Base-by-base conservation (phyloP, 2,113 vertebrate genomes). In the Cephalopterus ornatus region DNA sequence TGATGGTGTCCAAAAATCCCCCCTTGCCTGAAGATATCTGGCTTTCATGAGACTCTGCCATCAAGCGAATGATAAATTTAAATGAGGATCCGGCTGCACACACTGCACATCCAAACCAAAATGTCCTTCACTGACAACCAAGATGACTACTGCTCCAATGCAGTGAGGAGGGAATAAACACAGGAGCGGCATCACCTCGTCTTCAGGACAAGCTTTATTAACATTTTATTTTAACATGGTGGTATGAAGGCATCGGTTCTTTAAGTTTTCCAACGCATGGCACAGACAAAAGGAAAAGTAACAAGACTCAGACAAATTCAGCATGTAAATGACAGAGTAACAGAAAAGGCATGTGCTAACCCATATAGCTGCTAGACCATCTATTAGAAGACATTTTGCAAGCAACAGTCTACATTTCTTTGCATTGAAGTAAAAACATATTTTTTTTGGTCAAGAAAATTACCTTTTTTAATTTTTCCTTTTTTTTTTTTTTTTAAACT, bases 131-230 rank as follows among this genome's bases (percentile, higher is more conserved):
- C 8, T 27, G 70, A 24, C 59, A 52, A 47, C 41, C 12, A 3
- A 47, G 94, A 62, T 4, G 3, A 26, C 5, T 4, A 23, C 47
- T 33, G 16, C 44, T 28, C 13, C 9, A 30, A 91, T 14, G 68
- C 5, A 39, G 61, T 67, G 78, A 78, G 56, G 58, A 59, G 30
- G 20, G 19, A 71, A 85, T 2, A 73, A 96, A 86, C 73, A 91
- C 73, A 86, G 3, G 8, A 61, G 52, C 5, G 13, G 46, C 83
- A 91, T 32, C 2, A 5, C 26, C 52, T 96, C 32, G 11, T 96
- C 72, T 91, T 97, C 95, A 82, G 97, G 97, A 97, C 67, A 92
- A 97, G 91, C 96, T 98, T 98, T 98, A 98, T 98, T 98, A 96
- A 94, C 14, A 13, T 93, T 98, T 95, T 92, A 90, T 93, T 96